Evolutionary conservation across 2,113 vertebrate genomes (phyloP).

Genomic region (Gopherus flavomarginatus): DNA sequence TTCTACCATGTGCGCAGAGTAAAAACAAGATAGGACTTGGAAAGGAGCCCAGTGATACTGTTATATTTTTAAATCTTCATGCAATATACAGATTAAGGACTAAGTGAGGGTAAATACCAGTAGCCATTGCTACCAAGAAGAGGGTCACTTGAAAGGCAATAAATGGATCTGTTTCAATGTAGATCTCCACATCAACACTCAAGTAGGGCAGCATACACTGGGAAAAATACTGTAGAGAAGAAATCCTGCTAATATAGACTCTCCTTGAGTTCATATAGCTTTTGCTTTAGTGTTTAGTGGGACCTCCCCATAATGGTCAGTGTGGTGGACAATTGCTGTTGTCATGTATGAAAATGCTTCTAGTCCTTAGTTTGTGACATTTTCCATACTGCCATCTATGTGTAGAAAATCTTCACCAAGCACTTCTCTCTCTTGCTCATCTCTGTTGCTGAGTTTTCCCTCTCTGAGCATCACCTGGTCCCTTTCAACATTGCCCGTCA

Average conservation of each 20-base stretch:
- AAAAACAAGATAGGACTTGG: neutral
- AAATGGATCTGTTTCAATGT: neutral
- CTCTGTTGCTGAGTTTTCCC: neutral
- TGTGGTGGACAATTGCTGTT: neutral
- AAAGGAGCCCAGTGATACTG: neutral
- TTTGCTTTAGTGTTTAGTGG: neutral
- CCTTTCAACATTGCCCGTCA: neutral
- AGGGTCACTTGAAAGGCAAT: neutral
- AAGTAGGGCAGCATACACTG: neutral
- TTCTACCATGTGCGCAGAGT: neutral
- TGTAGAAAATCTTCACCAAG: neutral
- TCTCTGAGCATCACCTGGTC: neutral
- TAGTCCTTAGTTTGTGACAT: too few relatives aligned
- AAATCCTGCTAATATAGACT: neutral
- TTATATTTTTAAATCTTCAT: neutral
- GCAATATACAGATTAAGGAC: neutral
- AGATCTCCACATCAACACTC: neutral
- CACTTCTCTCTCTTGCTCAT: neutral
- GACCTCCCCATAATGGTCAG: neutral
- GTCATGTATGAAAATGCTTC: neutral
- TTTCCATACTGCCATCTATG: neutral
- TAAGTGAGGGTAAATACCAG: conserved; percentile 20
- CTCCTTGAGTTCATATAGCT: neutral
- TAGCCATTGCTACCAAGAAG: neutral
- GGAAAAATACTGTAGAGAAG: neutral